Evolutionary conservation across 2,888 invertebrate genomes (phyloP), one percentile per base, ranked within the genome.

Genomic region (Dryobotodes eremita): DNA sequence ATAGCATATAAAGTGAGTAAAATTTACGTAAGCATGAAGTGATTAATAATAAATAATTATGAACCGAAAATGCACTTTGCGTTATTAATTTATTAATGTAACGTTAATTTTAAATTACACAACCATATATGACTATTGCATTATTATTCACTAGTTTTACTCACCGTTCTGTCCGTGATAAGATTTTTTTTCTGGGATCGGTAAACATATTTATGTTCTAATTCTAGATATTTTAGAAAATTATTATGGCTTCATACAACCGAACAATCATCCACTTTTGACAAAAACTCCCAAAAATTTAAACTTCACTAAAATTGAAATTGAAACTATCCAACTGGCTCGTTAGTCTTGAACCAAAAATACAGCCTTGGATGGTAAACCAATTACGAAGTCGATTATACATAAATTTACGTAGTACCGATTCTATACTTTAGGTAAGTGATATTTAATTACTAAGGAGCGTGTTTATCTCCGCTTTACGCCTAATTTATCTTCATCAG

Each of bases 81-180:
- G 50, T 65, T n/a, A n/a, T 15, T 74, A 26, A 73, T 36, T 53
- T 11, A 36, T 26, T 74, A 26, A 23, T 59, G 53, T 46, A 23
- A 59, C n/a, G 42, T 66, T 73, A 36, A 73, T 81, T 73, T 81
- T n/a, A 4, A 62, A 59, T 82, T 23, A 20, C 1, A n/a, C 8
- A 53, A n/a, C n/a, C 50, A 73, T 65, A 36, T 20, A 79, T 73
- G 20, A 73, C 13, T 46, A 5, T 53, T 46, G 26, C 11, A 55
- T 64, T 53, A 42, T 20, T 31, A 50, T 42, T 17, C 17, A 75
- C 23, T 31, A 53, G 17, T 5, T 62, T 10, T 20, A 13, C 2
- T 1, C 15, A 7, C 5, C 0, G 15, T 26, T 42, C 2, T 23
- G 15, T 0, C n/a, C 5, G 20, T 36, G 0, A 10, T 48, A 5